These are phyloP conservation scores for Sarotherodon lohbergeri DNA, from an alignment of 2,113 vertebrate genomes.

Conservation along the genomic window DNA sequence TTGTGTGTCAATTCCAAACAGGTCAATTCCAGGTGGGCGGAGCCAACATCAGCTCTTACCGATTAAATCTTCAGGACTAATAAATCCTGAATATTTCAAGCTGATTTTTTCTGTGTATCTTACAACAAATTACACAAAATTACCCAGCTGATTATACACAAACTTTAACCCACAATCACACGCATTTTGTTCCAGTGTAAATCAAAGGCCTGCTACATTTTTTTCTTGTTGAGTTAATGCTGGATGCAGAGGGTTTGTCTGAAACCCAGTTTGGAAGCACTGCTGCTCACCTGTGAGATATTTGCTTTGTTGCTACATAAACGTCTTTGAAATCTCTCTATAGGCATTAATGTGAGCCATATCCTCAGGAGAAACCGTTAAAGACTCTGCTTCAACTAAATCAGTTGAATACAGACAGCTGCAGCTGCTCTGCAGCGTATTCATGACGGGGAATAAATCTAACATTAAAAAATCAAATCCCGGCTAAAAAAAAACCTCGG, in stretches of 20 bases:
- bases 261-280: not conserved
- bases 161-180: not conserved
- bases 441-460: not conserved
- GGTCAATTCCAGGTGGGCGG: not conserved
- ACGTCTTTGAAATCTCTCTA: not conserved
- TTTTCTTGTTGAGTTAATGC: not conserved
- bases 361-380: not conserved
- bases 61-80: not conserved
- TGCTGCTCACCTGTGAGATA: conserved; percentile 13
- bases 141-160: not conserved
- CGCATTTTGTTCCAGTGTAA: not conserved
- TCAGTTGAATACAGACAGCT: conserved; percentile 17
- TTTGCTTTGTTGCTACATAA: conserved; percentile 4
- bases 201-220: conserved; percentile 5
- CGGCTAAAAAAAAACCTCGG: not conserved
- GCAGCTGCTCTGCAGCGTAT: not conserved
- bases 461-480: conserved; percentile 7
- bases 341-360: not conserved
- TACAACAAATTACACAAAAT: not conserved
- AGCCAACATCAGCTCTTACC: not conserved
- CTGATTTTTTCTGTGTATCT: not conserved
- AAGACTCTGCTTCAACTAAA: conserved; percentile 22
- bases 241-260: not conserved
- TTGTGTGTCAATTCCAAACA: not conserved
- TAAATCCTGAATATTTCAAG: not conserved